These are phyloP conservation scores for Linnaemya vulpina DNA, from an alignment of 2,888 invertebrate genomes.

Conservation along the genomic window DNA sequence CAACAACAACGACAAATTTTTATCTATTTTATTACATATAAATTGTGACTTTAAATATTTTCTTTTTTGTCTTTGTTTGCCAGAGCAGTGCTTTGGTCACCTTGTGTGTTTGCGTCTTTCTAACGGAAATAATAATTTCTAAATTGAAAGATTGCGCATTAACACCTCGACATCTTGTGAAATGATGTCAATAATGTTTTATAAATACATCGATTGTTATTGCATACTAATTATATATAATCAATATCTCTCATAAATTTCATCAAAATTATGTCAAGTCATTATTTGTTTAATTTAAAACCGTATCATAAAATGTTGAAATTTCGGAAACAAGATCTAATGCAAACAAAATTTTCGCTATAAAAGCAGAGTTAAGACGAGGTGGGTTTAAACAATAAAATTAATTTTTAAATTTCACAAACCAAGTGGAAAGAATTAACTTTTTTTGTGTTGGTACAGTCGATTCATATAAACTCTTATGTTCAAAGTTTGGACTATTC, in stretches of 20 bases:
- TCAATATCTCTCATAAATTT: not conserved
- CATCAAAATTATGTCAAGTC: too few species aligned
- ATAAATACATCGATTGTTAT: constrained; percentile 8
- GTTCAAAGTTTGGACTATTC: too few species aligned
- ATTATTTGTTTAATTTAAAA: too few species aligned
- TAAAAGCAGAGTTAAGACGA: too few species aligned
- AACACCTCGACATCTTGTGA: constrained; percentile 32
- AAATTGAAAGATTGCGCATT: constrained; percentile 30
- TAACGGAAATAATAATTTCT: constrained; percentile 45
- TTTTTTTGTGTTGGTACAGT: too few species aligned
- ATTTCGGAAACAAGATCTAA: too few species aligned
- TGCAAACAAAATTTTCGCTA: too few species aligned
- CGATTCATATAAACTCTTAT: too few species aligned
- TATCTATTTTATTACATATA: constrained; percentile 17
- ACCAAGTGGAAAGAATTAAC: too few species aligned
- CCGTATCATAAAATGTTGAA: too few species aligned
- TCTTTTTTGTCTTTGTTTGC: not conserved
- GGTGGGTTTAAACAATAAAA: too few species aligned
- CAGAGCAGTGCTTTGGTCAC: not conserved
- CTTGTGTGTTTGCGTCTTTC: not conserved
- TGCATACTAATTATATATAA: not conserved
- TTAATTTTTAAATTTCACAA: too few species aligned
- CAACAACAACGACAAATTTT: constrained; percentile 2
- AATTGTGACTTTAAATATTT: constrained; percentile 34
- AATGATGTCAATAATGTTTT: constrained; percentile 31